These are phyloP conservation scores for Garra rufa DNA, from an alignment of 2,113 vertebrate species.

Conservation along the genomic window DNA sequence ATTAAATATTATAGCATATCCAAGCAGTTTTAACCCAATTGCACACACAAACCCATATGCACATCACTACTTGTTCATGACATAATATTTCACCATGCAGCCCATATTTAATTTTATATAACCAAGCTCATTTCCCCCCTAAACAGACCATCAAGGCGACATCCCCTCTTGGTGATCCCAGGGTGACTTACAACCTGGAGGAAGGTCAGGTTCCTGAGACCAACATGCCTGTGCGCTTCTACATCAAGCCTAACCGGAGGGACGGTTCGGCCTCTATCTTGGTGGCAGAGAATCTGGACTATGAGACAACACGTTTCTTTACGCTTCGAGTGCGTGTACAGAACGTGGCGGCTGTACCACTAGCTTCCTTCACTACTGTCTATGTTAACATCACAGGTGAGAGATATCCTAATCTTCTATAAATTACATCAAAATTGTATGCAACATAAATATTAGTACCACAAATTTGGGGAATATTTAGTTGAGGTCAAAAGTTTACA, in stretches of 20 bases:
- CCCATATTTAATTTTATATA: background rate
- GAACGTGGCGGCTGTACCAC: constrained; percentile 83
- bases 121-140: background rate
- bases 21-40: constrained; percentile 38
- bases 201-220: constrained; percentile 89
- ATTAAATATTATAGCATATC: constrained; percentile 39
- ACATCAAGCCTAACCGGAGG: constrained; percentile 86
- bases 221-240: constrained; percentile 89
- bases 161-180: constrained; percentile 83
- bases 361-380: constrained; percentile 86
- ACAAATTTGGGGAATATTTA: background rate
- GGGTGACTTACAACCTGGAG: constrained; percentile 88
- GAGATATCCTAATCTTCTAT: background rate
- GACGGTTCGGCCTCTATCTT: constrained; percentile 86
- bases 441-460: background rate
- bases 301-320: constrained; percentile 83
- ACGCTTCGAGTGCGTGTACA: constrained; percentile 83
- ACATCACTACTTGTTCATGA: background rate
- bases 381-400: constrained; percentile 86
- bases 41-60: constrained; percentile 20
- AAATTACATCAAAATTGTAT: background rate
- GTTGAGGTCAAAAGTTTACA: no score
- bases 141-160: constrained; percentile 85
- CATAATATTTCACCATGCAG: background rate
- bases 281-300: constrained; percentile 88